A percentile compares a stretch with the other conserved stretches of the same genome.
These are phyloP conservation scores for Malaclemys terrapin DNA, from an alignment of 2,113 vertebrate species.

Conservation along the genomic window DNA sequence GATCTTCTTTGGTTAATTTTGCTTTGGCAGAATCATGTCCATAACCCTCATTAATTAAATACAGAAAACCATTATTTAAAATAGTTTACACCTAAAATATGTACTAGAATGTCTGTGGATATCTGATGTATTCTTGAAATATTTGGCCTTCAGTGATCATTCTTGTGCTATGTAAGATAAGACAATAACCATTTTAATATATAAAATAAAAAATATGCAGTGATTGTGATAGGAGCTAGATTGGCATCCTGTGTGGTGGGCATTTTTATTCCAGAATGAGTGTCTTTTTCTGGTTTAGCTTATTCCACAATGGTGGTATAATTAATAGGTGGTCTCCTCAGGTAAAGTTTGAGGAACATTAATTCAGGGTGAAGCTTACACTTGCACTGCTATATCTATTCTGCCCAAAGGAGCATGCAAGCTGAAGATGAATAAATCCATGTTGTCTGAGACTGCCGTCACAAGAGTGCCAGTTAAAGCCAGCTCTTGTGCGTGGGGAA, in stretches of 20 bases:
- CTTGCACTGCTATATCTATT: neutral
- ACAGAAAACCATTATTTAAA: neutral
- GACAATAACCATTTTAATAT: neutral
- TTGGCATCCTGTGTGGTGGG: neutral
- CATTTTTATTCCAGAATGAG: neutral
- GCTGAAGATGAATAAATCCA: neutral
- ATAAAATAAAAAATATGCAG: neutral
- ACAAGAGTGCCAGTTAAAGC: neutral
- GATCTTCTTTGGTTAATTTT: neutral
- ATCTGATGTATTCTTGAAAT: neutral
- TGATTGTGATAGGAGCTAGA: fast-evolving
- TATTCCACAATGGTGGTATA: neutral
- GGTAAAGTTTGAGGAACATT: neutral
- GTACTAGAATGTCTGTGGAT: neutral
- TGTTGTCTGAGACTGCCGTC: neutral
- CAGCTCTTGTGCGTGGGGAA: neutral
- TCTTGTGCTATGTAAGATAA: neutral
- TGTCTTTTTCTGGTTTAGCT: neutral
- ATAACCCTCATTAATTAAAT: neutral
- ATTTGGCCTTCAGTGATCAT: neutral
- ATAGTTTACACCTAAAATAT: neutral
- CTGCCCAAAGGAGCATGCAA: too few relatives aligned
- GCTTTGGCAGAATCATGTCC: neutral
- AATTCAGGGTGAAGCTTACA: neutral
- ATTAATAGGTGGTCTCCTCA: neutral